Evolutionary conservation across 2,113 vertebrate genomes (phyloP), one percentile per base, ranked within the genome.

Genomic region (Corydoras sp.): DNA sequence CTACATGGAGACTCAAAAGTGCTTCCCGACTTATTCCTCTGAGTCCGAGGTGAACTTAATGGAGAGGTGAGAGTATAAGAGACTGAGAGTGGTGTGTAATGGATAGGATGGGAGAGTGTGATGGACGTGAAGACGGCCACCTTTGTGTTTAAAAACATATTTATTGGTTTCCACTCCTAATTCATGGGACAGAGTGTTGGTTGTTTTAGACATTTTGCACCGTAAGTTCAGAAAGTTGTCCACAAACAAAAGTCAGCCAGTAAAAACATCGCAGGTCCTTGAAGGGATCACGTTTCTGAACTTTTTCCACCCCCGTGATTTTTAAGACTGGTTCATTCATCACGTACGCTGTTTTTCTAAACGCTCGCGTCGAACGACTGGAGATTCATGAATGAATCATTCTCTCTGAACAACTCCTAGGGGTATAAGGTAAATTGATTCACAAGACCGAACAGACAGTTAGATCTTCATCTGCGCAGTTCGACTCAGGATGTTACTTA

Each of bases 1-100:
- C 69, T 43, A 59, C 35, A 60, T 60, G 43, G 48, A 60, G 68
- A 29, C 68, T 59, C 66, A 12, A 29, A 69, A 69, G 58, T 69
- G 68, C 61, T 56, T 56, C 56, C 53, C 15, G 61, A 48, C 11
- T 63, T 72, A 29, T 64, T 58, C 31, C 51, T 64, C 9, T 49
- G 69, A 64, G 69, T 56, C 61, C 8, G 48, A 48, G 62, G 49
- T 62, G 69, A 54, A 58, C 69, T 72, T n/a, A n/a, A 64, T 58
- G 58, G 32, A 64, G 0, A n/a, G 54, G 69, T 10, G 13, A 31
- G 60, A 54, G 59, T 62, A 15, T 62, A 13, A 11, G 50, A 32
- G 29, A 60, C 35, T 13, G 13, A 54, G 49, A 62, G 30, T 18
- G 29, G 9, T 55, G n/a, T 71, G 50, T 35, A 43, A 43, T 14